Percentiles rank a stretch among this genome's conserved stretches.
Conservation (phyloP, 1,140 invertebrate species). For the Pygmarrhopalites habei region DNA sequence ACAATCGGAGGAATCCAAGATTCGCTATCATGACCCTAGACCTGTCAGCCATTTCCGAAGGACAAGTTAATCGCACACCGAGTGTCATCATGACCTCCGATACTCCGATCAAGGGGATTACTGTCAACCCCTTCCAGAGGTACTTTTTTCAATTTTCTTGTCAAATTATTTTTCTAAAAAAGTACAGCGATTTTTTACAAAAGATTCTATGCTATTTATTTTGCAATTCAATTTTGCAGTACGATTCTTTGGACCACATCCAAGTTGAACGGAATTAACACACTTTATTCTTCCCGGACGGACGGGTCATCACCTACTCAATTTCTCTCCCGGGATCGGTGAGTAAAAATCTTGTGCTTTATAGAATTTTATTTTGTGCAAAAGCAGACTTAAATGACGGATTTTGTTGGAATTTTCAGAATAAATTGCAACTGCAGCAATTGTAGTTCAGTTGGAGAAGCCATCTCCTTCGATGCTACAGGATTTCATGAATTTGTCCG, state of each 20-base stretch:
- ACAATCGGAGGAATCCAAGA: no score
- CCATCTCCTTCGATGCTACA: slow-evolving; percentile 27
- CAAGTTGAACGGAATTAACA: slow-evolving; percentile 20
- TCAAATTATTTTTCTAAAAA: no score
- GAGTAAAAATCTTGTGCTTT: no score
- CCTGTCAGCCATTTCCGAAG: slow-evolving; percentile 42
- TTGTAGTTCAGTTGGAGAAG: slow-evolving; percentile 16
- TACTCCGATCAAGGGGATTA: slow-evolving; percentile 51
- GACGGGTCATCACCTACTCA: slow-evolving; percentile 11
- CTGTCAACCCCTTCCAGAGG: slow-evolving; percentile 64
- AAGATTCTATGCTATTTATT: not conserved
- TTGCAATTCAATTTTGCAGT: not conserved
- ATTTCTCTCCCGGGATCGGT: slow-evolving; percentile 27
- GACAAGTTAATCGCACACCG: not conserved
- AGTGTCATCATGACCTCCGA: slow-evolving; percentile 45
- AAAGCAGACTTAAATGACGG: no score
- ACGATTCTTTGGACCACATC: slow-evolving; percentile 30
- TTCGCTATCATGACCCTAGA: slow-evolving; percentile 32
- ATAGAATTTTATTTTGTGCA: not conserved
- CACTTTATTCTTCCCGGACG: slow-evolving; percentile 7
- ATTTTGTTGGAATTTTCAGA: slow-evolving; percentile 10
- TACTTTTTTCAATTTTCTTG: no score
- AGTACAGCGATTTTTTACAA: no score
- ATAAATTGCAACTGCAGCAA: slow-evolving; percentile 29
- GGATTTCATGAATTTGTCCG: slow-evolving; percentile 7